These are phyloP conservation scores for Speoplatyrhinus poulsoni DNA, from an alignment of 2,113 vertebrate genomes.

Conservation along the genomic window DNA sequence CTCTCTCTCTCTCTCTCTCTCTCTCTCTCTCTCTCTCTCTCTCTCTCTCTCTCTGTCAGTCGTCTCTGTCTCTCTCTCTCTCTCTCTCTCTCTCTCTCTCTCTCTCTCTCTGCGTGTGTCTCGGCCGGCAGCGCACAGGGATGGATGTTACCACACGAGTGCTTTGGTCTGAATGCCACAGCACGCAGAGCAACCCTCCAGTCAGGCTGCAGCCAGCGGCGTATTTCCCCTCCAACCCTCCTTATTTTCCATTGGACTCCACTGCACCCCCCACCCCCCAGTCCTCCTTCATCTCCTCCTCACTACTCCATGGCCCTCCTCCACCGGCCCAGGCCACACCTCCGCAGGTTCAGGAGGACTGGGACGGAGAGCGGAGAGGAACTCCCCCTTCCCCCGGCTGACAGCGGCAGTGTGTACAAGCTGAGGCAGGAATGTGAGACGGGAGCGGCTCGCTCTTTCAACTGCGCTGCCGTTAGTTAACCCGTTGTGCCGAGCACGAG, in stretches of 20 bases:
- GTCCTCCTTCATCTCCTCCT: slow-evolving; percentile 3
- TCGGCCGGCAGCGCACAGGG: slow-evolving; percentile 47
- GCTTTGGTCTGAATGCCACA: slow-evolving; percentile 70
- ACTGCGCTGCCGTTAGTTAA: slow-evolving; percentile 18
- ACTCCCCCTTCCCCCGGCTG: slow-evolving; percentile 7
- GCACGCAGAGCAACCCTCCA: slow-evolving; percentile 64
- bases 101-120: slow-evolving; percentile 33
- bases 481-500: not conserved
- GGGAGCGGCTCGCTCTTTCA: slow-evolving; percentile 39
- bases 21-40: slow-evolving; percentile 37
- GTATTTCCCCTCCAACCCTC: slow-evolving; percentile 52
- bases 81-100: slow-evolving; percentile 23
- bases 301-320: slow-evolving; percentile 45
- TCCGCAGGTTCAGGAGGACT: slow-evolving; percentile 55
- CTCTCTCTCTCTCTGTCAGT: slow-evolving; percentile 28
- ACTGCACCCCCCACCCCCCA: slow-evolving; percentile 25
- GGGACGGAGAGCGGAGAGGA: not conserved
- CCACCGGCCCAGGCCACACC: slow-evolving; percentile 36
- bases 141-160: slow-evolving; percentile 65
- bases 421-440: slow-evolving; percentile 66
- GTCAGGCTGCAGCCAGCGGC: slow-evolving; percentile 64
- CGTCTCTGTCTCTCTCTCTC: slow-evolving; percentile 39
- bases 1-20: slow-evolving; percentile 26
- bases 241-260: slow-evolving; percentile 17
- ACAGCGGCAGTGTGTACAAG: slow-evolving; percentile 58